Base-by-base conservation (phyloP, 1,140 invertebrate genomes). In the Micrasema longulum region DNA sequence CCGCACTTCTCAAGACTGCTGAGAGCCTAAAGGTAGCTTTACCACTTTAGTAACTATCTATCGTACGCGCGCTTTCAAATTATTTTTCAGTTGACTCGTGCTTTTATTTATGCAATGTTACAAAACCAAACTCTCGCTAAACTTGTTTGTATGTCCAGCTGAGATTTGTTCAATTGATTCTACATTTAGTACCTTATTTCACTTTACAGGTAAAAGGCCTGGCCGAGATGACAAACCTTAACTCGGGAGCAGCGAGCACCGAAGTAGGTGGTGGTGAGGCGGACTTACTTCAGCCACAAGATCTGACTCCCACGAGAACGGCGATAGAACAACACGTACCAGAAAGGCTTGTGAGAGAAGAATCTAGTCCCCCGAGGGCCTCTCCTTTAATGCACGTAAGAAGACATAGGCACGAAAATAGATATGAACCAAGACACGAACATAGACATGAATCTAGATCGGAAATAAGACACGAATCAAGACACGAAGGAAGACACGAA, bases 1-100 rank as follows among this genome's bases (percentile, higher is more conserved):
- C 93, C 77, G 92, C 93, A 76, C 89, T 97, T 77, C 89, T 97
- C 75, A 96, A 95, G 85, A 96, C 95, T 78, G 95, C 95, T 76
- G 94, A 96, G 86, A 95, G 94, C 81, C 89, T 97, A 45, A 94
- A 96, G 85, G 91, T 92, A 45, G 7, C 6, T 5, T 45, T n/a
- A 14, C 11, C 43, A 12, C 11, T 4, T 31, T 7, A 31, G 26
- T 31, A 2, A 31, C n/a, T n/a, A n/a, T n/a, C n/a, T n/a, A n/a
- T n/a, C n/a, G n/a, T n/a, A n/a, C n/a, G n/a, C n/a, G n/a, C n/a
- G n/a, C n/a, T n/a, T n/a, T n/a, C n/a, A n/a, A n/a, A n/a, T n/a
- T n/a, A n/a, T n/a, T n/a, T n/a, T n/a, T n/a, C n/a, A n/a, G n/a
- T n/a, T n/a, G n/a, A n/a, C n/a, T n/a, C n/a, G n/a, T n/a, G n/a